phyloP scores from a whole-genome alignment of 2,888 invertebrate species.

The Eupithecia pulchellata region DNA sequence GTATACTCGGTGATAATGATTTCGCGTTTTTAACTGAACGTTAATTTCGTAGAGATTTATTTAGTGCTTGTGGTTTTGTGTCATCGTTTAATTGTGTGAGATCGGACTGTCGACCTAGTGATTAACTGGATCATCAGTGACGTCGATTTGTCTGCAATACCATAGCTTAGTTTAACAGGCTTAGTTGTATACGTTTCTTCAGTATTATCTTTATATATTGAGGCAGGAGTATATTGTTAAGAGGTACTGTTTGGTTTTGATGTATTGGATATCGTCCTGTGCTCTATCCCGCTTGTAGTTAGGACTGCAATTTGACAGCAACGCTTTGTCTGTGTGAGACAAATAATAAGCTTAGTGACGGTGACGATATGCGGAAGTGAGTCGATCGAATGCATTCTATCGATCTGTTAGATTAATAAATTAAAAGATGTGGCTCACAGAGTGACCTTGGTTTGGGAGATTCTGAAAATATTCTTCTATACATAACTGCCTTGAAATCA shows the following conservation, averaged over 20 bases:
- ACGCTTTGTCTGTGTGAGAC: conserved; percentile 74
- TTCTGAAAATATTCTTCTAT: conserved; percentile 5
- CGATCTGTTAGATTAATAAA: conserved; percentile 44
- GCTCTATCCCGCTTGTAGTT: conserved; percentile 72
- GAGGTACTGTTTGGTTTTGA: conserved; percentile 76
- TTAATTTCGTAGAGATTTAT: conserved; percentile 77
- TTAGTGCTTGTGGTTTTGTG: conserved; percentile 50
- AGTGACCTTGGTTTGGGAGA: conserved; percentile 33
- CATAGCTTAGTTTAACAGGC: conserved; percentile 64
- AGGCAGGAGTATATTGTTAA: conserved; percentile 61
- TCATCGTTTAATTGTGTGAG: conserved; percentile 36
- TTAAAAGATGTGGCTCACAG: conserved; percentile 31
- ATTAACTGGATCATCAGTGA: conserved; percentile 40
- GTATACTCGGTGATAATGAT: conserved; percentile 56
- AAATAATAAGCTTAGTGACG: conserved; percentile 49
- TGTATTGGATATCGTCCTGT: conserved; percentile 82
- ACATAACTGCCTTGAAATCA: conserved; percentile 1
- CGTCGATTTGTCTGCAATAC: conserved; percentile 60
- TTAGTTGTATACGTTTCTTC: conserved; percentile 66
- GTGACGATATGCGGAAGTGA: conserved; percentile 50
- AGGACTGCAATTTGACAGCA: conserved; percentile 63
- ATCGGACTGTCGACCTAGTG: conserved; percentile 36
- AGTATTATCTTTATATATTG: conserved; percentile 56
- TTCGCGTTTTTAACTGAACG: conserved; percentile 78
- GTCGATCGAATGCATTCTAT: conserved; percentile 49